phyloP scores from a whole-genome alignment of 2,113 vertebrate genomes.

The Halcyon senegalensis region DNA sequence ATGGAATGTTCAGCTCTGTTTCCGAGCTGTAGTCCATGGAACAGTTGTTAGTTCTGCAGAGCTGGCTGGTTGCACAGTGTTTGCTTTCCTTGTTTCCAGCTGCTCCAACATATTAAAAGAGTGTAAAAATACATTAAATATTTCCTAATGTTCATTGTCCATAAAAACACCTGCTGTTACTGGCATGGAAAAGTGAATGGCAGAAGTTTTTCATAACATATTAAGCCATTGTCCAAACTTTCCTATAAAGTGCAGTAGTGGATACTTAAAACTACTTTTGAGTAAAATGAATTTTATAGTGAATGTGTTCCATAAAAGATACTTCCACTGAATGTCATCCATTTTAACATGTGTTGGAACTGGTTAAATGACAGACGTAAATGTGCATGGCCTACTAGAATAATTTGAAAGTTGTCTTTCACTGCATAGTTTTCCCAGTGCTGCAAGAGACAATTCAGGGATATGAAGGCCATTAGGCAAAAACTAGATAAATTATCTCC shows the following conservation, averaged over 20 bases:
- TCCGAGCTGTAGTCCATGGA: slow-evolving; percentile 33
- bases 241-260: not conserved
- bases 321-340: not conserved
- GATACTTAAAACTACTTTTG: not conserved
- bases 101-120: not conserved
- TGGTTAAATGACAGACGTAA: not conserved
- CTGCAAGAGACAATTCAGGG: not conserved
- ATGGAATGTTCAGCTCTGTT: fast-evolving
- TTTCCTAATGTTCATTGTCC: slow-evolving; percentile 44
- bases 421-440: not conserved
- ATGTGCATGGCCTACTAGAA: not conserved
- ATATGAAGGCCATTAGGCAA: not conserved
- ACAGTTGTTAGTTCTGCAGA: slow-evolving; percentile 32
- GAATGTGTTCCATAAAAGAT: not conserved
- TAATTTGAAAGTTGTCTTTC: not conserved
- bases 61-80: not conserved
- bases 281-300: not conserved
- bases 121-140: slow-evolving; percentile 22
- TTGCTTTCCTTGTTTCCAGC: slow-evolving; percentile 54
- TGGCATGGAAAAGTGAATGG: not conserved
- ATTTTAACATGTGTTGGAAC: not conserved
- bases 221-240: not conserved
- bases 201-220: not conserved
- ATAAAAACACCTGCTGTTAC: slow-evolving; percentile 41
- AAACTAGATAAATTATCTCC: not conserved